These are phyloP conservation scores for Myodes glareolus DNA, from an alignment of 2,113 vertebrate species.

Conservation along the genomic window DNA sequence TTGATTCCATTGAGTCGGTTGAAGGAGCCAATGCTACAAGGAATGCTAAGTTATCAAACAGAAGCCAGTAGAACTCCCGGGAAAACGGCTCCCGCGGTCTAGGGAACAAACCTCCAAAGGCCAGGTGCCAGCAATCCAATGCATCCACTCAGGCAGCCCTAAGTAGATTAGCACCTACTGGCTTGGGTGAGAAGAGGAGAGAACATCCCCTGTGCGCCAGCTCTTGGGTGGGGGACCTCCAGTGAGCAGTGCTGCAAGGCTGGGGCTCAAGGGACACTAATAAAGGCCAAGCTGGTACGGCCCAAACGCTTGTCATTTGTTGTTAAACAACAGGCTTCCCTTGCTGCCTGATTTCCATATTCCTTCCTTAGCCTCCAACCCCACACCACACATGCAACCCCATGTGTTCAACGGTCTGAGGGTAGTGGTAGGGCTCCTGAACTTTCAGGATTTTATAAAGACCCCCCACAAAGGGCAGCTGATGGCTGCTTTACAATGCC, in stretches of 20 bases:
- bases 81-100: conserved; percentile 73
- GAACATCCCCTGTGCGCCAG: conserved; percentile 60
- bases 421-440: neutral
- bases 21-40: conserved; percentile 62
- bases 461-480: neutral
- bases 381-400: fast-evolving
- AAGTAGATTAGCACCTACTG: conserved; percentile 80
- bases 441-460: neutral
- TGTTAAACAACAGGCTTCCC: conserved; percentile 10
- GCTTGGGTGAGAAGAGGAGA: conserved; percentile 75
- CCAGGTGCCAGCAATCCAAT: conserved; percentile 75
- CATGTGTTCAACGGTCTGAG: neutral
- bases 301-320: conserved; percentile 19
- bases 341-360: neutral
- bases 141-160: conserved; percentile 75
- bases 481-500: neutral
- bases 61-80: conserved; percentile 68
- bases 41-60: conserved; percentile 78
- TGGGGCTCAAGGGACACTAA: neutral
- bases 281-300: conserved; percentile 9
- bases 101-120: conserved; percentile 77
- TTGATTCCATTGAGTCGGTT: conserved; percentile 65
- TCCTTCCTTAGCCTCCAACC: neutral
- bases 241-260: neutral
- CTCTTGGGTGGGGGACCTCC: conserved; percentile 67